phyloP scores from a whole-genome alignment of 2,797 vertebrate genomes.

The Lophura swinhoii region DNA sequence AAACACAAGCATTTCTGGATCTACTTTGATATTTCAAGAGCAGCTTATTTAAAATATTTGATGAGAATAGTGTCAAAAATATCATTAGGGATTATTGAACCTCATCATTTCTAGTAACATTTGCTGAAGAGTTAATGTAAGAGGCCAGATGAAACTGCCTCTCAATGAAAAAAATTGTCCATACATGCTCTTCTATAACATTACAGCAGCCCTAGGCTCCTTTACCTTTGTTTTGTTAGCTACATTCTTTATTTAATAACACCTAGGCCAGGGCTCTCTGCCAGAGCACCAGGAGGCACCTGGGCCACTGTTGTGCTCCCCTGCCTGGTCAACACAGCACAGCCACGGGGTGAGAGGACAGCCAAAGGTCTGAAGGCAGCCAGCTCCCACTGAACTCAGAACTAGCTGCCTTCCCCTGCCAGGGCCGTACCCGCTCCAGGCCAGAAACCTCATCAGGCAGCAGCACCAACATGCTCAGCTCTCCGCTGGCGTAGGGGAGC shows the following conservation, averaged over 20 bases:
- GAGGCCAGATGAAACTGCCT: neutral
- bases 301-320: neutral
- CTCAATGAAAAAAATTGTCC: neutral
- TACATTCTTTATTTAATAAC: neutral
- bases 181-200: neutral
- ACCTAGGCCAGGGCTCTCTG: neutral
- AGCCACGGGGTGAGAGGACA: neutral
- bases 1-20: neutral
- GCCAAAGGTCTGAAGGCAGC: neutral
- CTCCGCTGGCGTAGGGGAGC: fast-evolving
- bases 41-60: neutral
- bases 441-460: neutral
- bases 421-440: neutral
- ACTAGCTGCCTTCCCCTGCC: neutral
- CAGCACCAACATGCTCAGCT: slow-evolving; percentile 29
- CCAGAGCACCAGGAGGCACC: neutral
- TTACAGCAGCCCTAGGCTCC: neutral
- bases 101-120: neutral
- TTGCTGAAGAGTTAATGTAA: neutral
- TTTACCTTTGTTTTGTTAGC: neutral
- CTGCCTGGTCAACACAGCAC: neutral
- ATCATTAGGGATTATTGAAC: neutral
- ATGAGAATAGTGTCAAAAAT: neutral
- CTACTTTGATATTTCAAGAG: neutral
- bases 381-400: neutral